A percentile compares a stretch with the other conserved stretches of the same genome.
These are phyloP conservation scores for Rhorus exstirpatorius DNA, from an alignment of 2,888 invertebrate genomes.

Conservation along the genomic window DNA sequence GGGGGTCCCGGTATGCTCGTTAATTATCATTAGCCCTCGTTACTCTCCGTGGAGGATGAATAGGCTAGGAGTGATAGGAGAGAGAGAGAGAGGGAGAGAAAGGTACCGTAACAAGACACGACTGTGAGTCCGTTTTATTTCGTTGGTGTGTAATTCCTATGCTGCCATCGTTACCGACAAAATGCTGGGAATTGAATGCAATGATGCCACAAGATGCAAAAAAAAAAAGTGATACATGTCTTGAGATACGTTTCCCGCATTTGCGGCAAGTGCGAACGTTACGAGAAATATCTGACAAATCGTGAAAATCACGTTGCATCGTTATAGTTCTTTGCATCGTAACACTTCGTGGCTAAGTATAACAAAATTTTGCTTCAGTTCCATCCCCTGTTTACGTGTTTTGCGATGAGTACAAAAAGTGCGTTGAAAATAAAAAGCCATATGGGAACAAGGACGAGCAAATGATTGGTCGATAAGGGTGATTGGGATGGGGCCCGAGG, in stretches of 20 bases:
- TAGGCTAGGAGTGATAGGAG: neutral
- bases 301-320: slow-evolving; percentile 4
- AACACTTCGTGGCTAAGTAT: neutral
- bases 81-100: neutral
- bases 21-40: slow-evolving; percentile 65
- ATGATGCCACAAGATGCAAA: too few relatives aligned
- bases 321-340: neutral
- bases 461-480: slow-evolving; percentile 42
- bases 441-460: slow-evolving; percentile 10
- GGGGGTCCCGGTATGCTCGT: slow-evolving; percentile 50
- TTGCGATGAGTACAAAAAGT: slow-evolving; percentile 58
- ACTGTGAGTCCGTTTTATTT: slow-evolving; percentile 17
- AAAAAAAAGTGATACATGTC: too few relatives aligned
- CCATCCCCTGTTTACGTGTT: slow-evolving; percentile 44
- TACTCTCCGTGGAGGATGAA: slow-evolving; percentile 14
- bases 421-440: slow-evolving; percentile 22
- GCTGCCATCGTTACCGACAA: slow-evolving; percentile 35
- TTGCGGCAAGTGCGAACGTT: too few relatives aligned
- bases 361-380: slow-evolving; percentile 11
- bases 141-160: slow-evolving; percentile 9
- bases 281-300: neutral
- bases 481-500: neutral
- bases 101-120: slow-evolving; percentile 6
- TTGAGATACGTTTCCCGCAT: too few relatives aligned
- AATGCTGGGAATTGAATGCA: slow-evolving; percentile 1